phyloP scores from a whole-genome alignment of 2,113 vertebrate species.

The Asarcornis scutulata region DNA sequence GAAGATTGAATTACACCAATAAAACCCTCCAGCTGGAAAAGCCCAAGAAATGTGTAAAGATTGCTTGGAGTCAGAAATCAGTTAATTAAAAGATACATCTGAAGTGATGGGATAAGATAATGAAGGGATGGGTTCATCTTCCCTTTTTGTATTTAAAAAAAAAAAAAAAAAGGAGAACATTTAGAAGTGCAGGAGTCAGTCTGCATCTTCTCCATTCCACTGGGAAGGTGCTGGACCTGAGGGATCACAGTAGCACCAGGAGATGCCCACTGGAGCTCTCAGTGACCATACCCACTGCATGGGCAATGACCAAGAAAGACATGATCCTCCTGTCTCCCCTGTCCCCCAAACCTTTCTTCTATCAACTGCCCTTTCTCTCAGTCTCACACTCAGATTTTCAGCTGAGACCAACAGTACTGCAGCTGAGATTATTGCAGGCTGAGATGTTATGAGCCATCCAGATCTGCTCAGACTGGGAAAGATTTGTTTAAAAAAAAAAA shows the following conservation, averaged over 20 bases:
- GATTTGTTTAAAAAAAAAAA: neutral
- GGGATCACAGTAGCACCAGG: neutral
- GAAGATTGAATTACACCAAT: neutral
- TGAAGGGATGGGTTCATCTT: neutral
- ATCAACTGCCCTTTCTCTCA: neutral
- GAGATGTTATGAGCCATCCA: neutral
- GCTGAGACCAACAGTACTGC: neutral
- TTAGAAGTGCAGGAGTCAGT: neutral
- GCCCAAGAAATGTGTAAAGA: neutral
- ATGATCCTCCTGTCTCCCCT: neutral
- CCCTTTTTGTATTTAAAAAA: neutral
- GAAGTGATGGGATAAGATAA: slow-evolving; percentile 18
- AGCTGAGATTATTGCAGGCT: neutral
- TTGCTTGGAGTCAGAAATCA: neutral
- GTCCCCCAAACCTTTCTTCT: neutral
- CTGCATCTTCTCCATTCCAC: neutral
- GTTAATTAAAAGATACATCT: neutral
- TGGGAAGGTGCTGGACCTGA: neutral
- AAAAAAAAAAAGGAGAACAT: neutral
- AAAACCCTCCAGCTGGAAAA: slow-evolving; percentile 24
- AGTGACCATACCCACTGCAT: neutral
- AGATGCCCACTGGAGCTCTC: neutral
- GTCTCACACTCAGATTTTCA: neutral
- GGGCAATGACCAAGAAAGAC: neutral
- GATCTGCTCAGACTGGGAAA: neutral